Conservation (phyloP, 2,888 invertebrate genomes). For the Crocallis elinguaria region DNA sequence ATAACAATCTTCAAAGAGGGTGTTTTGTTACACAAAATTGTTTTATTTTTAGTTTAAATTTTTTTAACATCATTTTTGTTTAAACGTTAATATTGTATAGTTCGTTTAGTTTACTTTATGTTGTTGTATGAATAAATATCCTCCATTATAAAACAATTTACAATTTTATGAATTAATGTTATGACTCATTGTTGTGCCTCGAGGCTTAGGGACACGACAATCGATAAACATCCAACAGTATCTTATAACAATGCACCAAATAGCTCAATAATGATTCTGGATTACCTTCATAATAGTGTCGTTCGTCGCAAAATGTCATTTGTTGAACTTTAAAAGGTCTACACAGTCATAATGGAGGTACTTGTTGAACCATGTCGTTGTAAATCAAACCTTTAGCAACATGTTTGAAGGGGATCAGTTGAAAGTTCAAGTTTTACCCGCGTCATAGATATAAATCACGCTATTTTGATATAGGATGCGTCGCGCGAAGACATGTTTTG, state of each 20-base stretch:
- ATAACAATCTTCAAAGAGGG: not conserved
- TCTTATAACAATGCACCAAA: conserved; percentile 38
- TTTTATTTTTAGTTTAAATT: too few relatives aligned
- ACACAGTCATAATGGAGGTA: conserved; percentile 63
- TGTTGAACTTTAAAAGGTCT: conserved; percentile 75
- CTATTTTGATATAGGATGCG: conserved; percentile 34
- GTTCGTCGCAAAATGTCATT: conserved; percentile 71
- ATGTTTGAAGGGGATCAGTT: conserved; percentile 66
- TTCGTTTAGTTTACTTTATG: too few relatives aligned
- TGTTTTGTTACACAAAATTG: not conserved
- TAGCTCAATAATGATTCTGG: conserved; percentile 57
- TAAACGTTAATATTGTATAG: too few relatives aligned
- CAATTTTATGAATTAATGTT: not conserved
- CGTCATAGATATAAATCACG: conserved; percentile 40
- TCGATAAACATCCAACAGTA: not conserved
- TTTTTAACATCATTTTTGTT: too few relatives aligned
- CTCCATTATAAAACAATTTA: too few relatives aligned
- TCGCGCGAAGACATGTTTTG: conserved; percentile 23
- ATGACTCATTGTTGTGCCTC: not conserved
- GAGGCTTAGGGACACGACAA: not conserved
- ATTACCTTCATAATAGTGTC: conserved; percentile 64
- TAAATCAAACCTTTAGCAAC: conserved; percentile 64
- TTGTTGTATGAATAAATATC: too few relatives aligned
- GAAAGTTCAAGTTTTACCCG: conserved; percentile 60
- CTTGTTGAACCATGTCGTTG: conserved; percentile 68